Conservation (phyloP, 2,888 invertebrate genomes). For the Lampropteryx suffumata region DNA sequence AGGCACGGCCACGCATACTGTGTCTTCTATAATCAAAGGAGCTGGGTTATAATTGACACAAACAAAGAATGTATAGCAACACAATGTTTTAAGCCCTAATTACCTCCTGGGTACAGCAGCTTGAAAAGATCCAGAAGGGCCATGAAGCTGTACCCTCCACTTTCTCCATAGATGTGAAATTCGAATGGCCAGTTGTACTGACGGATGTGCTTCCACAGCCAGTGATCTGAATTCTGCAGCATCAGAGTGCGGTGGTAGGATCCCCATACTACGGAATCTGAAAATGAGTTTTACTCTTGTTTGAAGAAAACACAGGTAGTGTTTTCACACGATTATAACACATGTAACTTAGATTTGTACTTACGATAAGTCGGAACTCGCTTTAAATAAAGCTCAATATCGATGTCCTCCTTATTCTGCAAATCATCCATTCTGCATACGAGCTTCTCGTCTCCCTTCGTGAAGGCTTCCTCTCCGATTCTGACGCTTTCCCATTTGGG, state of each 20-base stretch:
- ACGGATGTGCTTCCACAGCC: slow-evolving; percentile 51
- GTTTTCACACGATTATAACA: too few species aligned
- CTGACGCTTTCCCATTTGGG: slow-evolving; percentile 67
- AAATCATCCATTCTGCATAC: slow-evolving; percentile 44
- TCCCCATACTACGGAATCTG: slow-evolving; percentile 61
- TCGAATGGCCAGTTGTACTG: slow-evolving; percentile 66
- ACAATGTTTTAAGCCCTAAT: too few species aligned
- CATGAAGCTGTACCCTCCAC: slow-evolving; percentile 58
- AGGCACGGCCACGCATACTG: slow-evolving; percentile 56
- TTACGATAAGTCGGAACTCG: slow-evolving; percentile 36
- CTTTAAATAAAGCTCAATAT: slow-evolving; percentile 49
- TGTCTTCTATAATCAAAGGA: slow-evolving; percentile 45
- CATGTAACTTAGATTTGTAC: too few species aligned
- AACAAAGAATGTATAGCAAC: too few species aligned
- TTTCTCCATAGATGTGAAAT: slow-evolving; percentile 53
- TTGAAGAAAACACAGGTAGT: too few species aligned
- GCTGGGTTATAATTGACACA: too few species aligned
- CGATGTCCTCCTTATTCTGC: slow-evolving; percentile 50
- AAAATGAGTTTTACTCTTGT: slow-evolving; percentile 2
- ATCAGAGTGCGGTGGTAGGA: slow-evolving; percentile 70
- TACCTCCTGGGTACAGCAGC: slow-evolving; percentile 71
- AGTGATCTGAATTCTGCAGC: slow-evolving; percentile 43
- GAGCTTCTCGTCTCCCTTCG: slow-evolving; percentile 53
- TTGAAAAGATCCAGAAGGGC: slow-evolving; percentile 60
- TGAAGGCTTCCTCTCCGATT: slow-evolving; percentile 45